Conservation (phyloP, 2,888 invertebrate genomes). For the Archips crataeganus region DNA sequence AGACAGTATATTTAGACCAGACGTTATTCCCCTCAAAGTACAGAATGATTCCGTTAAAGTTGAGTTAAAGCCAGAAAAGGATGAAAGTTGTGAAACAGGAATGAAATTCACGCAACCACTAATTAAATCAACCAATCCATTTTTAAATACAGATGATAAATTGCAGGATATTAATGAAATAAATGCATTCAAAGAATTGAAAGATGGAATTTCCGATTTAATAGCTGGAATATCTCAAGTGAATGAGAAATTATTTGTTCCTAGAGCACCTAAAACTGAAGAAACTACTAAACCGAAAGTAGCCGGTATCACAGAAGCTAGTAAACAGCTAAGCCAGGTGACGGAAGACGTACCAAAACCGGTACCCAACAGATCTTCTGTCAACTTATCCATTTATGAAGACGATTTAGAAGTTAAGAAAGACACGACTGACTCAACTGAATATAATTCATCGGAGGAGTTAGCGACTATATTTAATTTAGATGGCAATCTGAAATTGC, state of each 20-base stretch:
- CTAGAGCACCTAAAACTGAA: constrained; percentile 58
- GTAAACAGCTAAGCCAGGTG: constrained; percentile 67
- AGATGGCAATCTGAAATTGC: constrained; percentile 59
- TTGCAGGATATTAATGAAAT: constrained; percentile 78
- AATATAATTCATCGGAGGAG: constrained; percentile 88
- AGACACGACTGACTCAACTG: constrained; percentile 79
- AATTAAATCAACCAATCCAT: constrained; percentile 73
- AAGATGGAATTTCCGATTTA: constrained; percentile 82
- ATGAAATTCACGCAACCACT: constrained; percentile 50
- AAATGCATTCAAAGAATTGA: constrained; percentile 80
- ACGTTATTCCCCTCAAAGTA: constrained; percentile 59
- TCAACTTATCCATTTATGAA: constrained; percentile 78
- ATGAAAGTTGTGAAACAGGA: constrained; percentile 48
- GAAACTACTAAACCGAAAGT: constrained; percentile 55
- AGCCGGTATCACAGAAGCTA: constrained; percentile 66
- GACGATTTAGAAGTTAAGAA: constrained; percentile 74
- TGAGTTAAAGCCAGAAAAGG: constrained; percentile 44
- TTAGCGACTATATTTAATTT: constrained; percentile 87
- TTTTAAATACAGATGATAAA: constrained; percentile 70
- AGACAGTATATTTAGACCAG: constrained; percentile 63
- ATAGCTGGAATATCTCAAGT: constrained; percentile 83
- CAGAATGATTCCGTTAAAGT: constrained; percentile 66
- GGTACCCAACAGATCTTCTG: constrained; percentile 68
- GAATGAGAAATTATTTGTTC: constrained; percentile 76
- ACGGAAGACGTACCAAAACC: constrained; percentile 58